Evolutionary conservation across 2,888 invertebrate genomes (phyloP), one percentile per base, ranked within the genome.

Genomic region (Ethmia dodecea): DNA sequence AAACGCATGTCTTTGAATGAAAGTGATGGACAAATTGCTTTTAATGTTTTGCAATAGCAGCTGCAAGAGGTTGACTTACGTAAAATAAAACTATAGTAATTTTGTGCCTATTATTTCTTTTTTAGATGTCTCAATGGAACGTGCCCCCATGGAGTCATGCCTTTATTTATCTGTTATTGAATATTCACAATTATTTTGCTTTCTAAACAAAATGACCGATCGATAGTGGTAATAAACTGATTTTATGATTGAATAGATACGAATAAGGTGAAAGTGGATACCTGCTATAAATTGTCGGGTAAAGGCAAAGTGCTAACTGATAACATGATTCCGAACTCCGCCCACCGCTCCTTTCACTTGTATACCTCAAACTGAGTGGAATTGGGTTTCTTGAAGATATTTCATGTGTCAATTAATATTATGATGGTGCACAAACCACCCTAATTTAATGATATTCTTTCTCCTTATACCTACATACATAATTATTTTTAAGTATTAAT

Each of bases 1-100:
- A 41, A 31, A 51, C 36, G 42, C 51, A 47, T 43, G 46, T 46
- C 43, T 36, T 35, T 31, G 32, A 47, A 47, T 43, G 48, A 59
- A 62, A 60, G 52, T 63, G 60, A 62, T 40, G 51, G 49, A 47
- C 47, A 50, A 63, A 62, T 60, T 49, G 46, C 35, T 15, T 22
- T 43, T 49, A 53, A 56, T 46, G 45, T 34, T 35, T 38, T 42
- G 31, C 46, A 13, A 18, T 9, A 8, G 22, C 13, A 16, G 27
- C 57, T 57, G 6, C 3, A 5, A 26, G 12, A 26, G 12, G 26
- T 26, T 11, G 6, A 12, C 6, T 26, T 26, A 11, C 25, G 25
- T 12, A 26, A 25, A 11, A 11, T 25, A 10, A 12, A 5, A 18
- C 5, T 18, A 18, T 18, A n/a, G n/a, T n/a, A n/a, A n/a, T n/a